Evolutionary conservation across 2,888 invertebrate species (phyloP), one percentile per base, ranked within the genome.

Genomic region (Therioaphis trifolii): DNA sequence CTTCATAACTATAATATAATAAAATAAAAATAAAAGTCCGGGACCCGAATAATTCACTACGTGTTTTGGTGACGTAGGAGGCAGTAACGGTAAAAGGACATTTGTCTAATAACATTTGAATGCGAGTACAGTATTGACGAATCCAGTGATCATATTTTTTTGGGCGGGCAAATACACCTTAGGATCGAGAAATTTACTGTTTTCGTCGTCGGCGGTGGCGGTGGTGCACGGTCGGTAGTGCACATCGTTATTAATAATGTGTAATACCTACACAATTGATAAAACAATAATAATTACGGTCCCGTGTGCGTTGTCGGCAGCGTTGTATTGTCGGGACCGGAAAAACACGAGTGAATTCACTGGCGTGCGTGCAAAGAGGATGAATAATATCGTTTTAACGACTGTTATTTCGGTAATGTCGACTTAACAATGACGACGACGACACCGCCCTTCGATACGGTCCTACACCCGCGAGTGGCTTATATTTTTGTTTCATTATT

Each of bases 341-440:
- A 61, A 61, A 61, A 61, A 61, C 61, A 27, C 27, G 24, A n/a
- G 66, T n/a, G 40, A 35, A 40, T 66, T 35, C 11, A 66, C 66
- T 66, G n/a, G 24, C 11, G 35, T 3, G 74, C 55, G 14, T 29
- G 29, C 49, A 29, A 72, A 29, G 49, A 72, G 27, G 55, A 55
- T 55, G 55, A 74, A 74, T 74, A 74, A 74, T 74, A 74, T 74
- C 74, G 55, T 74, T 55, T 74, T 55, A 74, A 74, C 74, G 74
- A 74, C 74, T 55, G 2, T 21, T 55, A 55, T 74, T 74, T 74
- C 40, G 74, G 72, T 55, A 55, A 74, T 35, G 74, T 74, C 74
- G 74, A 15, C 55, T 55, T n/a, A n/a, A 52, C 55, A 21, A 52
- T 55, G 35, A 61, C 61, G 29, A 52, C 58, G 58, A 24, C 24